Percentiles rank a stretch among this genome's conserved stretches.
Evolutionary conservation across 2,888 invertebrate species (phyloP).

Genomic region (Strigamia maritima): DNA sequence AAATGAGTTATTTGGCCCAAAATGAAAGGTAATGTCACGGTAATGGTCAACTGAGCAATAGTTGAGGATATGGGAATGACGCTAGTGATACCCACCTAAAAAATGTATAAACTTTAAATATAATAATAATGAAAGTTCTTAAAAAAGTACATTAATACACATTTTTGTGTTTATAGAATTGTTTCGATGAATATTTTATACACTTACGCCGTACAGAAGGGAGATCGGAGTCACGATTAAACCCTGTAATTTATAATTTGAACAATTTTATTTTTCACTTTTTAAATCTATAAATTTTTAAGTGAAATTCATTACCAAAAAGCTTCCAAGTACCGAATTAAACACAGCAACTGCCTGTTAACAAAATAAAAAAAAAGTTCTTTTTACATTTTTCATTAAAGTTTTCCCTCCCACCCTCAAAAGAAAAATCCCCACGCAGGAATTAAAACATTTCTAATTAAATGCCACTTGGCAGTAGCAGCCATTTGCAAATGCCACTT

Average conservation of each 20-base stretch:
- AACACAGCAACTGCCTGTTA: constrained; percentile 57
- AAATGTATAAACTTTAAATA: constrained; percentile 40
- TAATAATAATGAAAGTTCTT: background rate
- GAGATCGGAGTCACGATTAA: constrained; percentile 58
- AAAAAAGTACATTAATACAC: background rate
- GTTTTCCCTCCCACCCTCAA: background rate
- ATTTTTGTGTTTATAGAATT: background rate
- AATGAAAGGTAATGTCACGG: constrained; percentile 58
- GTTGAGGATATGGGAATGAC: constrained; percentile 57
- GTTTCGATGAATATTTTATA: background rate
- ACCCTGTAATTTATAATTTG: constrained; percentile 48
- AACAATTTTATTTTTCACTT: constrained; percentile 33
- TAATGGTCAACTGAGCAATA: constrained; percentile 56
- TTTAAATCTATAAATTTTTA: constrained; percentile 44
- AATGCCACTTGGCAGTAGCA: constrained; percentile 30
- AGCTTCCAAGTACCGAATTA: constrained; percentile 61
- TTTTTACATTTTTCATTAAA: constrained; percentile 28
- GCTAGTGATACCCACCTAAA: constrained; percentile 58
- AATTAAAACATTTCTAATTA: constrained; percentile 31
- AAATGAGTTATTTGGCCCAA: constrained; percentile 54
- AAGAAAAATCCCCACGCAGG: constrained; percentile 30
- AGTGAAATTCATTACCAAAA: constrained; percentile 51
- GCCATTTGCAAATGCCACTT: constrained; percentile 32
- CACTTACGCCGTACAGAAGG: constrained; percentile 57
- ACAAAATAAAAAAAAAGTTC: background rate